phyloP scores from a whole-genome alignment of 2,113 vertebrate species.

The Brachyhypopomus gauderio region DNA sequence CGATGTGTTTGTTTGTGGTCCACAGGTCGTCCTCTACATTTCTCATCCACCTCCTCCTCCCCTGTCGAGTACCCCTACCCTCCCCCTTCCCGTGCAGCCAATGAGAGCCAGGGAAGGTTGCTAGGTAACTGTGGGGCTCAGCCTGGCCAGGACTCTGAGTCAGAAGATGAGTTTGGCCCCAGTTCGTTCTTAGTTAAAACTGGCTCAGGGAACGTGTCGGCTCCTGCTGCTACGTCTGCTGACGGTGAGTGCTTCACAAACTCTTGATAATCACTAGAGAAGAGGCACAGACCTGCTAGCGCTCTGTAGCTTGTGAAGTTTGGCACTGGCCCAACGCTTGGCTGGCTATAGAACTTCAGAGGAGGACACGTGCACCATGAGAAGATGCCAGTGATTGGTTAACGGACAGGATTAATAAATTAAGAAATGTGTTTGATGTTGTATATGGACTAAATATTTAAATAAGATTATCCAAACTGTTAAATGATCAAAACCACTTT shows the following conservation, averaged over 20 bases:
- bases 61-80: conserved; percentile 91
- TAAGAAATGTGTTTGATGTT: neutral
- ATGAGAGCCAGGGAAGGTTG: conserved; percentile 94
- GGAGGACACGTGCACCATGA: conserved; percentile 60
- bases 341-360: conserved; percentile 54
- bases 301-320: conserved; percentile 62
- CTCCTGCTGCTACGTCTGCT: conserved; percentile 75
- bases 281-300: conserved; percentile 18
- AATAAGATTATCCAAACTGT: too few species aligned
- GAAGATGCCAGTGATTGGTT: conserved; percentile 3
- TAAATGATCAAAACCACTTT: too few species aligned
- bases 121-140: conserved; percentile 93
- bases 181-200: conserved; percentile 97
- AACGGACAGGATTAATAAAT: neutral
- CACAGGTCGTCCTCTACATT: conserved; percentile 92
- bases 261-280: conserved; percentile 69
- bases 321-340: conserved; percentile 60
- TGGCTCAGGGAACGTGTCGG: conserved; percentile 90
- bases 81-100: conserved; percentile 87
- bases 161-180: conserved; percentile 96
- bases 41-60: conserved; percentile 93
- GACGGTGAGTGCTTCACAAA: conserved; percentile 88
- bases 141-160: conserved; percentile 93
- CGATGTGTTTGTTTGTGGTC: conserved; percentile 83
- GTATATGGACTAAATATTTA: too few species aligned